A percentile compares a stretch with the other conserved stretches of the same genome.
phyloP scores from a whole-genome alignment of 2,113 vertebrate genomes.

The Engystomops pustulosus region DNA sequence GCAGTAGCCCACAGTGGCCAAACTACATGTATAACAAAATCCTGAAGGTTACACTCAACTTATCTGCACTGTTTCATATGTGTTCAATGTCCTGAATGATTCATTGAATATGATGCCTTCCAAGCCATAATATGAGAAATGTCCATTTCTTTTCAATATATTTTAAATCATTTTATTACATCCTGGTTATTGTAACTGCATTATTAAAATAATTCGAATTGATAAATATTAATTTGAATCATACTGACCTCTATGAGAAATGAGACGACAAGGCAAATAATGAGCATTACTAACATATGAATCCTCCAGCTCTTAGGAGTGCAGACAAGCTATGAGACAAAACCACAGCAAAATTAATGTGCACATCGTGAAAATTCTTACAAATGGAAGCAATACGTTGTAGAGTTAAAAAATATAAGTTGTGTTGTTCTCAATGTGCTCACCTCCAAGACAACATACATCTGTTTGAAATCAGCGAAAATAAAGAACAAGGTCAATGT shows the following conservation, averaged over 20 bases:
- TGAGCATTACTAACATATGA: conserved; percentile 72
- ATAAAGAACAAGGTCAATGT: conserved; percentile 41
- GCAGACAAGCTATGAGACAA: conserved; percentile 69
- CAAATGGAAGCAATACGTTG: background rate
- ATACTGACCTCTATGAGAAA: conserved; percentile 72
- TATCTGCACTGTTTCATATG: no score
- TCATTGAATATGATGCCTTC: no score
- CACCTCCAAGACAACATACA: conserved; percentile 46
- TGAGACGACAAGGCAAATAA: conserved; percentile 70
- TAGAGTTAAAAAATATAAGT: background rate
- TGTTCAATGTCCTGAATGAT: no score
- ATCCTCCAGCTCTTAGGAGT: conserved; percentile 72
- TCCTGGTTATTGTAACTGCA: background rate
- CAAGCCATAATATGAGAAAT: no score
- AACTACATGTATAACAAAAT: no score
- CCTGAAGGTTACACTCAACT: no score
- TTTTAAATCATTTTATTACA: no score
- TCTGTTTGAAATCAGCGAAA: conserved; percentile 37
- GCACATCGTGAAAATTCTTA: background rate
- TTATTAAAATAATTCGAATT: background rate
- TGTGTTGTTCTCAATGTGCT: background rate
- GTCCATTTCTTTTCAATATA: no score
- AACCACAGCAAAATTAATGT: background rate
- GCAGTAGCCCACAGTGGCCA: no score
- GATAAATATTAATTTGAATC: background rate